Conservation (phyloP, 2,797 vertebrate species). For the Myioborus miniatus region DNA sequence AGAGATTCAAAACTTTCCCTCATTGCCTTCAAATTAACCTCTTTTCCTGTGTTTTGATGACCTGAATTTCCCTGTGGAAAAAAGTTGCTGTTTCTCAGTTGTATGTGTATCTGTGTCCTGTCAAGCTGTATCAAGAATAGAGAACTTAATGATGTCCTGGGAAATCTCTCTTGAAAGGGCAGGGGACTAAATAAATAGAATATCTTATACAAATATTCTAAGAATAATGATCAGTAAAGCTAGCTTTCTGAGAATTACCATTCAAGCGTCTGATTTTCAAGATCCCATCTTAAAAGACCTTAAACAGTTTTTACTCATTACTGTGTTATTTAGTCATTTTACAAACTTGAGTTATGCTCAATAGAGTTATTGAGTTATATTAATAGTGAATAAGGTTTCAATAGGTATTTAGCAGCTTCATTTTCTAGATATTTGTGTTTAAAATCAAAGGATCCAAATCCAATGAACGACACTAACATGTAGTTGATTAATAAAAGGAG, state of each 20-base stretch:
- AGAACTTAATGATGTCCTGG: background rate
- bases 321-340: background rate
- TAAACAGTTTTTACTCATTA: background rate
- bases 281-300: background rate
- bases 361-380: background rate
- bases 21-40: background rate
- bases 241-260: background rate
- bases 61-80: background rate
- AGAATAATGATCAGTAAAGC: background rate
- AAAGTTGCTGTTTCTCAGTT: background rate
- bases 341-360: background rate
- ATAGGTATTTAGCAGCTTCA: background rate
- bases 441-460: background rate
- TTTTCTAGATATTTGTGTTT: background rate
- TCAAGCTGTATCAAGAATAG: background rate
- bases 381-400: background rate
- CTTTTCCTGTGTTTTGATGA: background rate
- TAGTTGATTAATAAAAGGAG: background rate
- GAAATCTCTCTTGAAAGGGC: background rate
- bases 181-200: background rate
- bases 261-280: background rate
- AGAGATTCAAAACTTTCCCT: background rate
- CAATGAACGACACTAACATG: background rate
- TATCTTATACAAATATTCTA: background rate
- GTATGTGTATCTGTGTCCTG: background rate